These are phyloP conservation scores for Xenopus petersii DNA, from an alignment of 2,797 vertebrate genomes.

Conservation along the genomic window DNA sequence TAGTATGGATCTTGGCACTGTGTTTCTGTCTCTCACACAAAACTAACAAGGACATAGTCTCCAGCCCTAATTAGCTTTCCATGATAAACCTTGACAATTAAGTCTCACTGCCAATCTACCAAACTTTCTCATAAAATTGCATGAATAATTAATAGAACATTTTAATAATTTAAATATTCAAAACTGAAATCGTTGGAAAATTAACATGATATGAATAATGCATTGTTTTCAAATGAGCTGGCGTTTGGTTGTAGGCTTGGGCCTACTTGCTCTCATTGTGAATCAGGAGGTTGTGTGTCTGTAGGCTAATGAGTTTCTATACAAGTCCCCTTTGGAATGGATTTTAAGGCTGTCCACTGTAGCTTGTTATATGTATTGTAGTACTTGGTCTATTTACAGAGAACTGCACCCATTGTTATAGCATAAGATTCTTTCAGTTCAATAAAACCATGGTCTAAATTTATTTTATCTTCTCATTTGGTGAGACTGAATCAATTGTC, in stretches of 20 bases:
- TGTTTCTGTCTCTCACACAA: conserved; percentile 29
- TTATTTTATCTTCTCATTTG: too few species aligned
- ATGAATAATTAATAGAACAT: conserved; percentile 72
- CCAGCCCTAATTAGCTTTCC: conserved; percentile 37
- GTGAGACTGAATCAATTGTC: too few species aligned
- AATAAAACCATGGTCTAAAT: too few species aligned
- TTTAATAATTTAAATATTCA: conserved; percentile 73
- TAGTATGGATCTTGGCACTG: conserved; percentile 14
- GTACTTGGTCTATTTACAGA: too few species aligned
- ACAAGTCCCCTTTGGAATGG: too few species aligned
- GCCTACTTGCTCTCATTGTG: conserved; percentile 24
- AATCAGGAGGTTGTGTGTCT: conserved; percentile 11
- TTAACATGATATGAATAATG: conserved; percentile 66
- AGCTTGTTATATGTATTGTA: too few species aligned
- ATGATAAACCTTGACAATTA: conserved; percentile 57
- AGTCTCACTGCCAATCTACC: conserved; percentile 52
- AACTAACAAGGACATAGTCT: conserved; percentile 28
- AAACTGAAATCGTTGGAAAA: conserved; percentile 66
- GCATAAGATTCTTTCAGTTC: too few species aligned
- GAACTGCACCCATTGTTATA: too few species aligned
- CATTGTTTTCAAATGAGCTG: conserved; percentile 41
- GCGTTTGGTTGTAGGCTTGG: conserved; percentile 26
- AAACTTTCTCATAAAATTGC: conserved; percentile 67
- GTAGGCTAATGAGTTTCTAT: background rate
- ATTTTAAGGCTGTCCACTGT: too few species aligned